These are phyloP conservation scores for Marasmarcha lunaedactyla DNA, from an alignment of 2,888 invertebrate species.

Conservation along the genomic window DNA sequence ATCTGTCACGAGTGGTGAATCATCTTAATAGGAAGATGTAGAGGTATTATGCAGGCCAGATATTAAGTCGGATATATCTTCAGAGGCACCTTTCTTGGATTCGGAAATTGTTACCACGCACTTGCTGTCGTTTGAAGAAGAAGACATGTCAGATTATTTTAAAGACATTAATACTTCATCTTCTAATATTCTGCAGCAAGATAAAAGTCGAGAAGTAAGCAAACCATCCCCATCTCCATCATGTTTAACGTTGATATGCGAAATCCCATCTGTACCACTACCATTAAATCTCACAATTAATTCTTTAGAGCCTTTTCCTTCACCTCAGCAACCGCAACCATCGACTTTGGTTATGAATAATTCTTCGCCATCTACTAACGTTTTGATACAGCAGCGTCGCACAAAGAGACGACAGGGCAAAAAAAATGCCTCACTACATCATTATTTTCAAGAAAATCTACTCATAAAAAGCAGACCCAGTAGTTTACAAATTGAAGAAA, in stretches of 20 bases:
- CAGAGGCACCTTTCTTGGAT: not conserved
- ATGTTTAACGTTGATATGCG: not conserved
- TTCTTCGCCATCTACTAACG: no score
- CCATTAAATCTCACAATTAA: not conserved
- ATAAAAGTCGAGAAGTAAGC: not conserved
- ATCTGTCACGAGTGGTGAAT: not conserved
- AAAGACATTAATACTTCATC: no score
- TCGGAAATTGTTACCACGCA: no score
- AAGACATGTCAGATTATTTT: no score
- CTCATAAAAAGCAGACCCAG: conserved; percentile 5
- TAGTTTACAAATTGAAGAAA: conserved; percentile 6
- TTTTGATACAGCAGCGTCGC: no score
- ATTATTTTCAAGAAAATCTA: no score
- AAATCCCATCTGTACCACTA: conserved; percentile 1
- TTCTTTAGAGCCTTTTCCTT: not conserved
- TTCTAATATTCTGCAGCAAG: not conserved
- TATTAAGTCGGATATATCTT: not conserved
- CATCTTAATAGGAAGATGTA: not conserved
- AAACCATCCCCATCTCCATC: not conserved
- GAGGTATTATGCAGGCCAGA: not conserved
- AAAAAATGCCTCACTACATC: no score
- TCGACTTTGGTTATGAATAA: not conserved
- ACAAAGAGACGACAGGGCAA: not conserved
- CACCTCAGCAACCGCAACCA: not conserved
- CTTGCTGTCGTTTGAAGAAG: not conserved